phyloP scores from a whole-genome alignment of 2,888 invertebrate species.

The Homarus gammarus region DNA sequence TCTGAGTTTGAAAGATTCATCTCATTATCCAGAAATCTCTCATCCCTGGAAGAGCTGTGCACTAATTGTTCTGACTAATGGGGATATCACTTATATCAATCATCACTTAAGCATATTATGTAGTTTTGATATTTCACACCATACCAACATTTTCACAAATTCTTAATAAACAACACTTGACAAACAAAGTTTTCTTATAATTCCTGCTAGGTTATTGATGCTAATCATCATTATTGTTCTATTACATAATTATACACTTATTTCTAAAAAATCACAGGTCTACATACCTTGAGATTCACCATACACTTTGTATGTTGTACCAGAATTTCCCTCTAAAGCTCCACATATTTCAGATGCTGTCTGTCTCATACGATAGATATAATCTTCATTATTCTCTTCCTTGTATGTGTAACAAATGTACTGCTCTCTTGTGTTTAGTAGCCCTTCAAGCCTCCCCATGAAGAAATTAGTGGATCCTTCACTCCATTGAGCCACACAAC shows the following conservation, averaged over 20 bases:
- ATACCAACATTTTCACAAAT: too few relatives aligned
- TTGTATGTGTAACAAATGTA: slow-evolving; percentile 47
- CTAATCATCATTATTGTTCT: background rate
- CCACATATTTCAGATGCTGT: slow-evolving; percentile 10
- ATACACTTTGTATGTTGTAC: slow-evolving; percentile 23
- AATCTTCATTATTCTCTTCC: slow-evolving; percentile 15
- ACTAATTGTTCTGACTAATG: too few relatives aligned
- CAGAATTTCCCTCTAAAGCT: background rate
- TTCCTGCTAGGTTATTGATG: too few relatives aligned
- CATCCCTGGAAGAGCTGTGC: too few relatives aligned
- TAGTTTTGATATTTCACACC: too few relatives aligned
- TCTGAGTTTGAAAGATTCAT: too few relatives aligned
- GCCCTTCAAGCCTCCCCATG: slow-evolving; percentile 1
- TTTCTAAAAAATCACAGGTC: background rate
- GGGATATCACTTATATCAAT: too few relatives aligned
- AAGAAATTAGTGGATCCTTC: slow-evolving; percentile 43
- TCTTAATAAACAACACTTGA: too few relatives aligned
- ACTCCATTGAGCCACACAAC: slow-evolving; percentile 53
- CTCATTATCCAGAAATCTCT: too few relatives aligned
- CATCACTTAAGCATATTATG: too few relatives aligned
- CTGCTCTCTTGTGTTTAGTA: background rate
- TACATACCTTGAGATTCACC: slow-evolving; percentile 24
- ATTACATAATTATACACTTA: background rate
- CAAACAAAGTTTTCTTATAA: too few relatives aligned
- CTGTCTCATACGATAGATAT: slow-evolving; percentile 23